A percentile compares a stretch with the other conserved stretches of the same genome.
Conservation (phyloP, 2,888 invertebrate species). For the Labia minor region DNA sequence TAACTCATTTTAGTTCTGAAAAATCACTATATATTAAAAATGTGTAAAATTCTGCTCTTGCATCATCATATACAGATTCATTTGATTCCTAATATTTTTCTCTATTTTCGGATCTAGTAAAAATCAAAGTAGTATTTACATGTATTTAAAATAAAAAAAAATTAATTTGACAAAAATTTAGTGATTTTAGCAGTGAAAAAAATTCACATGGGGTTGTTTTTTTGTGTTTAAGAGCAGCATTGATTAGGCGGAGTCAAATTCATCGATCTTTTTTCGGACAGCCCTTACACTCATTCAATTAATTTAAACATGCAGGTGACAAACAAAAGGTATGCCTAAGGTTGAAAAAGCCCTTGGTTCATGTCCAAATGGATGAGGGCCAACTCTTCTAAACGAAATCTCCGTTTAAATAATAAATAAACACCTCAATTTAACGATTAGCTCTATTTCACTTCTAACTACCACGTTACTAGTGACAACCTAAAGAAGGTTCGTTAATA, state of each 20-base stretch:
- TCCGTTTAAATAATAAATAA: neutral
- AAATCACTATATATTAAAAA: too few species aligned
- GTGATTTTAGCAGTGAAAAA: neutral
- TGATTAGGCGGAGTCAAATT: constrained; percentile 8
- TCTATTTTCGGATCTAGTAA: too few species aligned
- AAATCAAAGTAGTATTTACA: too few species aligned
- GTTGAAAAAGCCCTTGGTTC: neutral
- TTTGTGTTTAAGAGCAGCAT: neutral
- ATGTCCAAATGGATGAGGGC: constrained; percentile 1
- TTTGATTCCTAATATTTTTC: too few species aligned
- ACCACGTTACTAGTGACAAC: too few species aligned
- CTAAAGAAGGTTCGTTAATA: too few species aligned
- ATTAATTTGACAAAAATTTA: too few species aligned
- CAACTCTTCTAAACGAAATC: neutral
- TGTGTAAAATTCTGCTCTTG: too few species aligned
- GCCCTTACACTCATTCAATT: neutral
- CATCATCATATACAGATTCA: too few species aligned
- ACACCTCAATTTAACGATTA: neutral
- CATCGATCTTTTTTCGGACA: neutral
- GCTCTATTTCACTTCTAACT: neutral
- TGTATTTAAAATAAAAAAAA: too few species aligned
- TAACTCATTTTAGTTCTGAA: too few species aligned
- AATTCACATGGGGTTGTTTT: neutral
- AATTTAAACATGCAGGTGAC: constrained; percentile 13
- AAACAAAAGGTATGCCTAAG: neutral